phyloP scores from a whole-genome alignment of 2,888 invertebrate species.

The Galeruca laticollis region DNA sequence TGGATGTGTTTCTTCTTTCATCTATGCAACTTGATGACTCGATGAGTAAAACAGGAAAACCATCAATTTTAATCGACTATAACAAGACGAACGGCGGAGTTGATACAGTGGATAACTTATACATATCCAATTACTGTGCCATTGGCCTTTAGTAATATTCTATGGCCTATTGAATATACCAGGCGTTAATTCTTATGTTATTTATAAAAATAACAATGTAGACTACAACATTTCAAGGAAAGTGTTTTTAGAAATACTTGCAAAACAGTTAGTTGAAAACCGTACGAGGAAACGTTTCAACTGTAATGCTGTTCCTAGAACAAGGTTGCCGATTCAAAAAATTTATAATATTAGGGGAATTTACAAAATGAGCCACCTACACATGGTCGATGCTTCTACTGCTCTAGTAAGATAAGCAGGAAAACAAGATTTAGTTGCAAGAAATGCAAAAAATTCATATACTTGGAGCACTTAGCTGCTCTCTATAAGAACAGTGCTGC shows the following conservation, averaged over 20 bases:
- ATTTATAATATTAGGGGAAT: conserved; percentile 22
- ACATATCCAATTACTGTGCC: conserved; percentile 9
- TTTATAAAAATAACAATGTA: conserved; percentile 21
- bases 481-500: not conserved
- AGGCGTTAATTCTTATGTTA: conserved; percentile 17
- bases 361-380: conserved; percentile 7
- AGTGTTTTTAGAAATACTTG: conserved; percentile 16
- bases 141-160: too few species aligned
- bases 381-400: conserved; percentile 19
- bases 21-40: conserved; percentile 16
- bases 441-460: too few species aligned
- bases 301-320: conserved; percentile 19
- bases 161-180: too few species aligned
- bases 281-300: conserved; percentile 19
- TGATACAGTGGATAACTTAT: conserved; percentile 14
- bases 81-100: conserved; percentile 13
- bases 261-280: conserved; percentile 13
- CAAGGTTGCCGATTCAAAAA: conserved; percentile 26
- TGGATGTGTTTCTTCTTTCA: conserved; percentile 17
- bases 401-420: not conserved
- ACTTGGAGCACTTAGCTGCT: too few species aligned
- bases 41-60: too few species aligned
- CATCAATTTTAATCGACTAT: conserved; percentile 15
- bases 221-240: too few species aligned
- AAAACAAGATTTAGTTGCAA: too few species aligned